Base-by-base conservation (phyloP, 2,888 invertebrate species). In the Pachymerium ferrugineum region DNA sequence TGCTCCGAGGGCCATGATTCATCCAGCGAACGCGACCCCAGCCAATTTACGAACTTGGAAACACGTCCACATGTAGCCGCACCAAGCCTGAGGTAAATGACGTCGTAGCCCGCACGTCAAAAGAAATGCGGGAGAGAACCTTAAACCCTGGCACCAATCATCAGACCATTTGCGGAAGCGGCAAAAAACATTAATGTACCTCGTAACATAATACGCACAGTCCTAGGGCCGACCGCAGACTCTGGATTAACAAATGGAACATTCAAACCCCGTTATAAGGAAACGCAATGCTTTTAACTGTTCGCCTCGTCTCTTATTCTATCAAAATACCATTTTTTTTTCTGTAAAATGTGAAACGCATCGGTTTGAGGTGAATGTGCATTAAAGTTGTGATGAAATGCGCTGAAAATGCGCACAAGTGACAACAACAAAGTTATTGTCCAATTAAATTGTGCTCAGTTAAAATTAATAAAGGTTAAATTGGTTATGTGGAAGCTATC, bases 121-220 rank as follows among this genome's bases (percentile, higher is more conserved):
- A 33, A 69, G 69, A 33, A 69, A 69, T 30, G 33, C 16, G 8
- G 14, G n/a, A 8, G 35, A 69, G 69, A 31, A 69, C 30, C 31
- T 69, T 31, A 69, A 69, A 69, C 69, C 31, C 69, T 19, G 33
- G 30, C 69, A 30, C 30, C 69, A 69, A 69, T 69, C 69, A 69
- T 69, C 69, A 33, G 69, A 33, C 69, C 69, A 69, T 69, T 69
- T 69, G 69, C 69, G 33, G 31, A 62, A 30, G 69, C 19, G 69
- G 69, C 69, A 69, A 69, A 69, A 62, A 69, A 69, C 69, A 69
- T 69, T 69, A 69, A 69, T 69, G 69, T 33, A 69, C 31, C 69
- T 33, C 69, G 69, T 31, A 69, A 69, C 69, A 30, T 69, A 33
- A 69, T 69, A 69, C 33, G 30, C 69, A 22, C 14, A 31, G 69